Evolutionary conservation across 2,113 vertebrate species (phyloP), one percentile per base, ranked within the genome.

Genomic region (Chionis minor): DNA sequence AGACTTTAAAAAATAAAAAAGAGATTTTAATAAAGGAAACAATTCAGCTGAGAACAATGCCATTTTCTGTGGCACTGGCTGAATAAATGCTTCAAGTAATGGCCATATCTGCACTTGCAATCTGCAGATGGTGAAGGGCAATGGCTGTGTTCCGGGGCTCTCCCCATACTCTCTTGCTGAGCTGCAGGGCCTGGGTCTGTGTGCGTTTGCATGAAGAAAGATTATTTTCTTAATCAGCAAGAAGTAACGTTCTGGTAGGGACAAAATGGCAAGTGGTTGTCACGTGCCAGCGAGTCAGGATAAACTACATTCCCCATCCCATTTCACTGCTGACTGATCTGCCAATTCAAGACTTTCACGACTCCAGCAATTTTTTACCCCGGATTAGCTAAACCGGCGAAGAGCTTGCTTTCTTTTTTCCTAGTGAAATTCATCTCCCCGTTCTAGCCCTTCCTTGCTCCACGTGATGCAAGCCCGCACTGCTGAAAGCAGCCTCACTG

Each of bases 41-140:
- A 5, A 85, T 82, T 94, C 56, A 66, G 18, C 74, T 89, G 92
- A 75, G 63, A 92, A 74, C 59, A 79, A 62, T 56, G 81, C 52
- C 88, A 93, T 90, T 95, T 94, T 93, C 88, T 94, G 59, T 88
- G 94, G 92, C 66, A 77, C 71, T 28, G 74, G 65, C 70, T 77
- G 89, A 84, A 91, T 52, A 84, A 79, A 77, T 65, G n/a, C 78
- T 94, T 89, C 83, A 69, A 77, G 67, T 70, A 74, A 55, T 18
- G 86, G 82, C 72, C 59, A 5, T 24, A n/a, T 81, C 59, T 86
- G 19, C 69, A 62, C 65, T 81, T 83, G 72, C 75, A 78, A 6
- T 54, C 86, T 86, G 69, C 72, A 90, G 47, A 84, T 18, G 88
- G 59, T 52, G 51, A 71, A 83, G 90, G 58, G 81, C 73, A 58